Conservation (phyloP, 2,797 vertebrate genomes). For the Staurois parvus region DNA sequence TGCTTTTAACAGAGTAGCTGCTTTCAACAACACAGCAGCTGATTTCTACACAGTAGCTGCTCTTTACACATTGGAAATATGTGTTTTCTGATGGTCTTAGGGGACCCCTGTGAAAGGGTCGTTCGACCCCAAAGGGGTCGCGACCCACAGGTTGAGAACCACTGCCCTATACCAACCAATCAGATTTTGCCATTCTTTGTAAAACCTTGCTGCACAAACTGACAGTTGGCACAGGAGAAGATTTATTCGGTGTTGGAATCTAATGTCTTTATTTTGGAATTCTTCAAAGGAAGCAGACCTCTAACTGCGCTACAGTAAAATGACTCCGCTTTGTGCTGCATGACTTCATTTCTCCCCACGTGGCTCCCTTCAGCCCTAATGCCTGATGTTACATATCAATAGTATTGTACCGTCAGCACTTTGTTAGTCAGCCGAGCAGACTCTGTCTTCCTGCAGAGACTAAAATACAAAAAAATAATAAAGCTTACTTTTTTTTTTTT, state of each 20-base stretch:
- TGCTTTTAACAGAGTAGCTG: too few species aligned
- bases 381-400: conserved; percentile 39
- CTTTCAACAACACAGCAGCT: too few species aligned
- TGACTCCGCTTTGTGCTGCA: conserved; percentile 9
- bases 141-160: too few species aligned
- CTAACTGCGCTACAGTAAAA: conserved; percentile 4
- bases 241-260: neutral
- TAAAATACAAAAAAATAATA: neutral
- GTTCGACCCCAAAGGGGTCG: too few species aligned
- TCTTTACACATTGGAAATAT: too few species aligned
- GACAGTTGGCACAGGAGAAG: neutral
- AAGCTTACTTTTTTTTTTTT: neutral
- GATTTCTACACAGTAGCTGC: too few species aligned
- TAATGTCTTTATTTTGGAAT: neutral
- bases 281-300: neutral
- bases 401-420: conserved; percentile 30
- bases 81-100: too few species aligned
- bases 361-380: conserved; percentile 1
- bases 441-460: conserved; percentile 12
- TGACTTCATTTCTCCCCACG: conserved; percentile 1
- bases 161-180: too few species aligned
- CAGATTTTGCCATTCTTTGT: too few species aligned
- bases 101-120: too few species aligned
- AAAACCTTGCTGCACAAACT: neutral
- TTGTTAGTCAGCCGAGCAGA: neutral